phyloP scores from a whole-genome alignment of 1,140 invertebrate species.

The Drepana arcuata region DNA sequence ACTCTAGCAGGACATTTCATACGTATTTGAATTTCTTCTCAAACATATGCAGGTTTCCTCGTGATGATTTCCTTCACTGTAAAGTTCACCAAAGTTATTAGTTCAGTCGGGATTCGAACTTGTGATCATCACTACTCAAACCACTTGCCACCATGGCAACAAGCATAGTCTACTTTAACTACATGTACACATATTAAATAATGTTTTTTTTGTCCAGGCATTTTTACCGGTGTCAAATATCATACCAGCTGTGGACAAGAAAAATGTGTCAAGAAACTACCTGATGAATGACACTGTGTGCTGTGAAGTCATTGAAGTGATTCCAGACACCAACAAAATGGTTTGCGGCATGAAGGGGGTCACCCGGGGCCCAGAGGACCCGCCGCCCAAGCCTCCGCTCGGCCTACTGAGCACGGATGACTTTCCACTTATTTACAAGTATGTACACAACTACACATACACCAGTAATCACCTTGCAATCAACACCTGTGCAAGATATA shows the following conservation, averaged over 20 bases:
- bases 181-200: too few relatives aligned
- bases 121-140: too few relatives aligned
- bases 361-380: constrained; percentile 76
- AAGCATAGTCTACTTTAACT: too few relatives aligned
- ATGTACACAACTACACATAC: constrained; percentile 60
- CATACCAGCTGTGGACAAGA: constrained; percentile 85
- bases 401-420: constrained; percentile 89
- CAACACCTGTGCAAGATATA: too few relatives aligned
- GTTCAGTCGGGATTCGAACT: too few relatives aligned
- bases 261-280: constrained; percentile 83
- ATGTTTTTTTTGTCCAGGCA: constrained; percentile 67
- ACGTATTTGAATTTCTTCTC: too few relatives aligned
- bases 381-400: constrained; percentile 79
- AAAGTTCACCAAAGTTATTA: too few relatives aligned
- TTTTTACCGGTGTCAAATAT: constrained; percentile 79
- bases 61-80: too few relatives aligned
- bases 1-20: too few relatives aligned
- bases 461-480: constrained; percentile 23
- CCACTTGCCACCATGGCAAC: too few relatives aligned
- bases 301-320: constrained; percentile 90
- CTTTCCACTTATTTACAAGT: constrained; percentile 91
- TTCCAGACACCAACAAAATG: constrained; percentile 89
- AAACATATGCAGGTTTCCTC: too few relatives aligned
- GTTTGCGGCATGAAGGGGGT: constrained; percentile 88
- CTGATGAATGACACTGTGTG: constrained; percentile 87